A percentile compares a stretch with the other conserved stretches of the same genome.
Evolutionary conservation across 2,888 invertebrate species (phyloP).

Genomic region (Vannuccia rotundouncinata): DNA sequence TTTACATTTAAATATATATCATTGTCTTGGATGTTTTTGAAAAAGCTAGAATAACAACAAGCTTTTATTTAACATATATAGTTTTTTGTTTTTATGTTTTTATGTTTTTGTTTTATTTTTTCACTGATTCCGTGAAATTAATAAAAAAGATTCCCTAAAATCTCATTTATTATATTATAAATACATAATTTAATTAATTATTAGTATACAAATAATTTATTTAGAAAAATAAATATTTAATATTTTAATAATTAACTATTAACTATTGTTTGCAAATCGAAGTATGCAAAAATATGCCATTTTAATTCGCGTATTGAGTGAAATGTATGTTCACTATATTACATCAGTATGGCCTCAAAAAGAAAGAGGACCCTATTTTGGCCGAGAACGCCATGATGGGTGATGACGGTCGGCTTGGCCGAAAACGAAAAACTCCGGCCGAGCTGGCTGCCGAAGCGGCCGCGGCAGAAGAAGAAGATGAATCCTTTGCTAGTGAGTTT

Average conservation of each 20-base stretch:
- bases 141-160: too few relatives aligned
- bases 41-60: too few relatives aligned
- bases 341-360: slow-evolving; percentile 90
- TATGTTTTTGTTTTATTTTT: too few relatives aligned
- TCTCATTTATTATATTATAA: too few relatives aligned
- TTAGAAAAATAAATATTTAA: not conserved
- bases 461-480: slow-evolving; percentile 57
- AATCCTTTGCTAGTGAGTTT: slow-evolving; percentile 49
- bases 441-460: slow-evolving; percentile 91
- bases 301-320: not conserved
- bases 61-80: too few relatives aligned
- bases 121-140: too few relatives aligned
- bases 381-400: slow-evolving; percentile 42
- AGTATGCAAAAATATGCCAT: not conserved
- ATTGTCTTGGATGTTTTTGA: too few relatives aligned
- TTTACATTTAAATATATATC: too few relatives aligned
- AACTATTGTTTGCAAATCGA: not conserved
- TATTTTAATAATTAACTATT: not conserved
- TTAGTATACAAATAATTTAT: not conserved
- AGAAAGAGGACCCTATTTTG: slow-evolving; percentile 72
- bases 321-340: not conserved
- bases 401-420: slow-evolving; percentile 66
- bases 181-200: too few relatives aligned
- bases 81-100: too few relatives aligned
- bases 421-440: slow-evolving; percentile 97